Evolutionary conservation across 2,113 vertebrate species (phyloP).

Genomic region (Phycodurus eques): DNA sequence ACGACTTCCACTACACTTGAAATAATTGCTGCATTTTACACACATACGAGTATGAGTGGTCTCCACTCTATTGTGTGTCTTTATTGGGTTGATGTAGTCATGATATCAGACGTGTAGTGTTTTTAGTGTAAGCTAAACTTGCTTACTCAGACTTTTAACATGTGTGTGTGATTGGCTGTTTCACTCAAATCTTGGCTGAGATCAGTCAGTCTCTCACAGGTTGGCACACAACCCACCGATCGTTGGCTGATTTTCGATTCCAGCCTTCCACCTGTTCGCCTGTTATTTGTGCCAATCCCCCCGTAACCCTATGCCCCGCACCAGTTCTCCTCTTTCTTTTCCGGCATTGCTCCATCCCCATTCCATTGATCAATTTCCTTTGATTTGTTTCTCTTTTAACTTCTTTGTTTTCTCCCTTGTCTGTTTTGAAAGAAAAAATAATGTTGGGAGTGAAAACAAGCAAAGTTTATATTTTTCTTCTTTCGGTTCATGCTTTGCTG

Average conservation of each 20-base stretch:
- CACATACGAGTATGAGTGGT: not conserved
- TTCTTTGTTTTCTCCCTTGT: not conserved
- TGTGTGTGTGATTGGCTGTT: constrained; percentile 47
- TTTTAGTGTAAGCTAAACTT: constrained; percentile 25
- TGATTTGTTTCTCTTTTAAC: constrained; percentile 22
- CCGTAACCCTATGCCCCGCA: constrained; percentile 50
- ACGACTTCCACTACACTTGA: not conserved
- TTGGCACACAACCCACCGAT: constrained; percentile 20
- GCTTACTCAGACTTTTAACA: not conserved
- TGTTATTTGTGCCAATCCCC: constrained; percentile 63
- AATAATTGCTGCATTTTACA: not conserved
- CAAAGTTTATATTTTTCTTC: constrained; percentile 1
- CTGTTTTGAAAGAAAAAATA: not conserved
- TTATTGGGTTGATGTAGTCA: not conserved
- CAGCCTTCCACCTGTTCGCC: constrained; percentile 48
- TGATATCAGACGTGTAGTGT: constrained; percentile 17
- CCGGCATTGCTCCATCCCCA: constrained; percentile 26
- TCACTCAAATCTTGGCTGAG: constrained; percentile 39
- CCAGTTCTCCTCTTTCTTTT: constrained; percentile 45
- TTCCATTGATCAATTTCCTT: constrained; percentile 22
- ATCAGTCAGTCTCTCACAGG: constrained; percentile 33
- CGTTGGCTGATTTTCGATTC: constrained; percentile 46
- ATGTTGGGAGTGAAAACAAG: not conserved
- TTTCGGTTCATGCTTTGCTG: not conserved
- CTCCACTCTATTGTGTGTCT: not conserved